Evolutionary conservation across 1,140 invertebrate genomes (phyloP).

Genomic region (fruit fly (Drosophila melanogaster)): DNA sequence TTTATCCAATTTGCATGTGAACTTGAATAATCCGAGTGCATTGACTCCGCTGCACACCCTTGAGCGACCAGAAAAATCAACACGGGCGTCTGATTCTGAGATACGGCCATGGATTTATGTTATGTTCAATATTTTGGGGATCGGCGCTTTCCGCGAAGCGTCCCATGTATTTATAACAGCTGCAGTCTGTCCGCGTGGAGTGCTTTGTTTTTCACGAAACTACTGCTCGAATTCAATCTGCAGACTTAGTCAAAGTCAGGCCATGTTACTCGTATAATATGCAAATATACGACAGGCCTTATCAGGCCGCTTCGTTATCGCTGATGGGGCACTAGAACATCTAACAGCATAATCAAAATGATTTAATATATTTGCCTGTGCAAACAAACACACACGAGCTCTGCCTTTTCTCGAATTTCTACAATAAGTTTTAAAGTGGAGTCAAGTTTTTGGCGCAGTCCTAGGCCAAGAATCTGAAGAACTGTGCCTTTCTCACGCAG

Average conservation of each 20-base stretch:
- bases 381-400: constrained; percentile 38
- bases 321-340: constrained; percentile 52
- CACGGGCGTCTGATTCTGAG: constrained; percentile 7
- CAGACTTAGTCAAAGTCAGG: constrained; percentile 47
- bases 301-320: constrained; percentile 58
- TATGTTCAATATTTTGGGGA: constrained; percentile 27
- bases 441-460: constrained; percentile 22
- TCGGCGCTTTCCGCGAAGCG: constrained; percentile 21
- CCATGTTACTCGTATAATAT: constrained; percentile 57
- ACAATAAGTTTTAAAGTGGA: constrained; percentile 38
- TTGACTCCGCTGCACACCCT: constrained; percentile 62
- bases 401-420: constrained; percentile 45
- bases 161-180: constrained; percentile 52
- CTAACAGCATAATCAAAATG: constrained; percentile 73
- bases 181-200: constrained; percentile 37
- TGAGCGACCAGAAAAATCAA: constrained; percentile 31
- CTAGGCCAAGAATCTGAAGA: constrained; percentile 26
- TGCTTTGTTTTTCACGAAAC: constrained; percentile 55
- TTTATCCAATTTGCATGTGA: constrained; percentile 76
- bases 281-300: constrained; percentile 67
- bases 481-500: constrained; percentile 76
- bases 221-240: constrained; percentile 35
- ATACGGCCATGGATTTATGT: constrained; percentile 34
- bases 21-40: constrained; percentile 68
- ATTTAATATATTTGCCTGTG: constrained; percentile 74